Percentiles rank a stretch among this genome's conserved stretches.
phyloP scores from a whole-genome alignment of 2,113 vertebrate species.

The Nettapus auritus region DNA sequence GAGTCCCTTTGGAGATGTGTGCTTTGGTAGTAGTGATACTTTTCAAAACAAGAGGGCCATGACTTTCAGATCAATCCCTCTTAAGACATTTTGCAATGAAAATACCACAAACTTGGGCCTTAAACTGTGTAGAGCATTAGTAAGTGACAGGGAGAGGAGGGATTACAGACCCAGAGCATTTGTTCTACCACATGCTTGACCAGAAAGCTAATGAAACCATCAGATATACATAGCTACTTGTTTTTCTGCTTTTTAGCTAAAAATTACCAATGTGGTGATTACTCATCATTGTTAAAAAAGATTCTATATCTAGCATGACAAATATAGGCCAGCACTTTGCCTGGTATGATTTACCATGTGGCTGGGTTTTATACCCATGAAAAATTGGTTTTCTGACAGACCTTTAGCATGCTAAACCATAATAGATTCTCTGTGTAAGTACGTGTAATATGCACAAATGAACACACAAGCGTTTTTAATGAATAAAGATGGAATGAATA shows the following conservation, averaged over 20 bases:
- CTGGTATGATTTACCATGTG: not conserved
- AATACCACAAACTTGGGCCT: not conserved
- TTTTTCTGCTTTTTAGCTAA: slow-evolving; percentile 20
- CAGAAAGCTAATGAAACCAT: not conserved
- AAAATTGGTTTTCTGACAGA: not conserved
- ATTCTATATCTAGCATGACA: not conserved
- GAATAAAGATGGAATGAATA: not conserved
- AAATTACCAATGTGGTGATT: not conserved
- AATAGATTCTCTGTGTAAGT: not conserved
- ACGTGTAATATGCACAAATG: not conserved
- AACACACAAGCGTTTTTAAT: not conserved
- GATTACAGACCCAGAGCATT: not conserved
- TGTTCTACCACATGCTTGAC: not conserved
- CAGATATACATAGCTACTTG: not conserved
- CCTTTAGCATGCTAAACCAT: not conserved
- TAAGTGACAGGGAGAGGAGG: not conserved
- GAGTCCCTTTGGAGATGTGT: not conserved
- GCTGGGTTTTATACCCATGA: not conserved
- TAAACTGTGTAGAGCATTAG: not conserved
- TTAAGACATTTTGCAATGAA: not conserved
- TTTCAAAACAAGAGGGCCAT: not conserved
- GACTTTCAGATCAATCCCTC: not conserved
- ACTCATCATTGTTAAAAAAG: not conserved
- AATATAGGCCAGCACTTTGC: not conserved
- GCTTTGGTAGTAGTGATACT: not conserved